Percentiles rank a stretch among this genome's conserved stretches.
Evolutionary conservation across 1,140 invertebrate genomes (phyloP).

Genomic region (Pachypeltis micranthus): DNA sequence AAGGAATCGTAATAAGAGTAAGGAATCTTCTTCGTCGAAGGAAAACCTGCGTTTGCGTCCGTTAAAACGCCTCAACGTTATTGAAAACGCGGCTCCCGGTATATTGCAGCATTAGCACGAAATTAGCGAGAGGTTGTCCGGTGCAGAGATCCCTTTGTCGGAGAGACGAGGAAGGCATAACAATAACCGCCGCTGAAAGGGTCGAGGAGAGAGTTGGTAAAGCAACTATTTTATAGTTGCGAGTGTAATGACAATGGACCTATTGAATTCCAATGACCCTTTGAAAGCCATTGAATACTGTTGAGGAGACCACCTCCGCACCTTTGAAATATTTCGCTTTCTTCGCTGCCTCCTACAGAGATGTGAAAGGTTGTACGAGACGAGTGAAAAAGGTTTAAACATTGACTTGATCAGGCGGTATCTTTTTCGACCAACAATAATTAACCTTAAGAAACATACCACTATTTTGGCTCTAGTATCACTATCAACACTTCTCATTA

Average conservation of each 20-base stretch:
- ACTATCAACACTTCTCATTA: no score
- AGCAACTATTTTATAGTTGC: slow-evolving; percentile 9
- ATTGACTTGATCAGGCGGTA: no score
- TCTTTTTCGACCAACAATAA: no score
- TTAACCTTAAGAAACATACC: no score
- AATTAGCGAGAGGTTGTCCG: slow-evolving; percentile 5
- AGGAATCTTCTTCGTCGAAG: not conserved
- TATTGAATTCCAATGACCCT: slow-evolving; percentile 8
- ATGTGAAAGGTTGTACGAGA: slow-evolving; percentile 1
- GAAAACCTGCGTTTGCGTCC: no score
- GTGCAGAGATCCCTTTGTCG: slow-evolving; percentile 3
- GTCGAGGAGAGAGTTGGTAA: slow-evolving; percentile 5
- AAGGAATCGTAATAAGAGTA: not conserved
- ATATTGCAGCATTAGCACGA: slow-evolving; percentile 8
- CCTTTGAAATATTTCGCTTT: not conserved
- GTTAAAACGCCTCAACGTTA: not conserved
- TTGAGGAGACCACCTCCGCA: not conserved
- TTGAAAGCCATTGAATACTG: not conserved
- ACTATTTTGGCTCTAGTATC: no score
- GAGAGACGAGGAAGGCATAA: not conserved
- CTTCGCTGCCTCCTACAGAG: not conserved
- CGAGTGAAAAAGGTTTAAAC: no score
- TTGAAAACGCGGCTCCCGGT: not conserved
- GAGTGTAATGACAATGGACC: slow-evolving; percentile 5
- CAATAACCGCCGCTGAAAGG: slow-evolving; percentile 5